Conservation (phyloP, 2,888 invertebrate genomes). For the Agonopterix subpropinquella region DNA sequence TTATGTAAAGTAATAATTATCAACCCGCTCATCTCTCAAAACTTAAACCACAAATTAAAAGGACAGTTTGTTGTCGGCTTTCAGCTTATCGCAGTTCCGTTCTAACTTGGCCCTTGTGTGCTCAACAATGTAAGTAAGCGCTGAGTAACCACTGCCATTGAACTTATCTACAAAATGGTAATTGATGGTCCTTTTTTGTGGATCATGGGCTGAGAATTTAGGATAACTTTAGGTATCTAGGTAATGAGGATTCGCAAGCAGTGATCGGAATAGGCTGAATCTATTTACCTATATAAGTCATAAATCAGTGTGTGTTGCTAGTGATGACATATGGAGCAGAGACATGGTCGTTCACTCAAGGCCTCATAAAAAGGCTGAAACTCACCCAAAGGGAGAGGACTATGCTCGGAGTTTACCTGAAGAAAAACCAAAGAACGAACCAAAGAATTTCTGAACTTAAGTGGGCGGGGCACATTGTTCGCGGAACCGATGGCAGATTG, state of each 20-base stretch:
- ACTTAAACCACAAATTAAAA: slow-evolving; percentile 11
- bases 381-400: too few species aligned
- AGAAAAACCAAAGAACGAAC: too few species aligned
- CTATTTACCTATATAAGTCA: too few species aligned
- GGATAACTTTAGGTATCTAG: not conserved
- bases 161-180: slow-evolving; percentile 8
- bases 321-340: too few species aligned
- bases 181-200: slow-evolving; percentile 1
- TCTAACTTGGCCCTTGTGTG: slow-evolving; percentile 16
- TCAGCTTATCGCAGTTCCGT: slow-evolving; percentile 37
- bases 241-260: not conserved
- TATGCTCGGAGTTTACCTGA: too few species aligned
- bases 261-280: too few species aligned
- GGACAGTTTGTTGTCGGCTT: slow-evolving; percentile 25
- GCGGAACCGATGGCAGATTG: too few species aligned
- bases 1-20: not conserved
- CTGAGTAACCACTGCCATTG: not conserved
- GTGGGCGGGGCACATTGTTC: too few species aligned
- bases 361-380: too few species aligned
- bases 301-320: too few species aligned
- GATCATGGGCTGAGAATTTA: not conserved
- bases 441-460: too few species aligned
- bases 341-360: too few species aligned
- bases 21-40: not conserved
- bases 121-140: slow-evolving; percentile 4